Evolutionary conservation across 2,888 invertebrate species (phyloP), one percentile per base, ranked within the genome.

Genomic region (Aquatica leii): DNA sequence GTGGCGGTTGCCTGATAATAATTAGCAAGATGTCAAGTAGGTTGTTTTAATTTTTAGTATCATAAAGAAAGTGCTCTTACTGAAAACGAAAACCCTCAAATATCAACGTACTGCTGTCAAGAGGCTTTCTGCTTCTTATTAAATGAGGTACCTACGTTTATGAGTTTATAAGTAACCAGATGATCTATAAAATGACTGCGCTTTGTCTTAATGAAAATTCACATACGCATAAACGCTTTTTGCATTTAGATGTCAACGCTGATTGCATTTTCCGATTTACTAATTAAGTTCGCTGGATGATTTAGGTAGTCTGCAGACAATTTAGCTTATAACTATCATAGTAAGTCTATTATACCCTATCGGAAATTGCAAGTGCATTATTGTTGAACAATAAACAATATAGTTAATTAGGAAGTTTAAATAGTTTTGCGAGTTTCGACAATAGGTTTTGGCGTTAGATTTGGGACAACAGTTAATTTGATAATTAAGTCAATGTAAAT

Each of bases 371-470:
- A 64, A 59, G 59, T 64, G 64, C 64, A 64, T 69, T 69, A 69
- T 64, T 65, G 65, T 62, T 52, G 64, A 48, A 54, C 46, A 65
- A 67, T 69, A 69, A 69, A 66, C 67, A 48, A 59, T 66, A 54
- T 18, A 63, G 69, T 69, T 69, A 67, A 67, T 69, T 69, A 69
- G 69, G 56, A 66, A 69, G 65, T 69, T 67, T 65, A 65, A 67
- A 69, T 69, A 69, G 69, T 67, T 69, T 63, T 65, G 62, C 57
- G 58, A 48, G 35, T 55, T 64, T 51, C 46, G 15, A 34, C 46
- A 56, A 64, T 64, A 49, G 31, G 51, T 52, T 59, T 52, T 52
- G 56, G 51, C 24, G 48, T 35, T 50, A 52, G 34, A 53, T 24
- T 37, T 18, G 4, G 24, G 24, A 24, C 24, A 4, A 6, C 24